Conservation (phyloP, 1,140 invertebrate genomes). For the Scaptomyza montana region DNA sequence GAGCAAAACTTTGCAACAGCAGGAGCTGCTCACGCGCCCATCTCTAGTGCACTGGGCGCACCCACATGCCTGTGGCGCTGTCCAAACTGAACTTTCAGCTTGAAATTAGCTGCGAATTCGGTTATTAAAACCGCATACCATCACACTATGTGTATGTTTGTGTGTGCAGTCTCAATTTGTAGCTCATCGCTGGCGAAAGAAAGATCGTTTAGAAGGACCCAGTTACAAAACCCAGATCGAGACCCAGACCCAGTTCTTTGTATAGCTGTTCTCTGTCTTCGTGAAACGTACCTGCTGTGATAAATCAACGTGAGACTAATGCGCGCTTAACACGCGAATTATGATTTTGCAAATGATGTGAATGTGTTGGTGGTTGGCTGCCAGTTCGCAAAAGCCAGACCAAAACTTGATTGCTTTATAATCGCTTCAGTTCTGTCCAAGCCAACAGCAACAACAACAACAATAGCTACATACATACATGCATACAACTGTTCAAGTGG, state of each 20-base stretch:
- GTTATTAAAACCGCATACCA: constrained; percentile 68
- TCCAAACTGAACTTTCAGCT: constrained; percentile 47
- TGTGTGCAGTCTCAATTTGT: constrained; percentile 40
- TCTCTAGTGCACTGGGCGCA: constrained; percentile 27
- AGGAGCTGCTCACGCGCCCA: constrained; percentile 18
- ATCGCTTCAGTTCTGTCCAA: constrained; percentile 53
- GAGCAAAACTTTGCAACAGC: background rate
- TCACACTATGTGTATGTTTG: constrained; percentile 13
- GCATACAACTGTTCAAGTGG: constrained; percentile 38
- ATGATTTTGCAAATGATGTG: constrained; percentile 82
- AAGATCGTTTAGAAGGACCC: constrained; percentile 40
- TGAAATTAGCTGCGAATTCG: constrained; percentile 72
- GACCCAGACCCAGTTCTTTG: constrained; percentile 67
- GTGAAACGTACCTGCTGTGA: constrained; percentile 65
- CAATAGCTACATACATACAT: background rate
- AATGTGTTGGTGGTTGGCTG: constrained; percentile 26
- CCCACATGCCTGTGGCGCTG: constrained; percentile 49
- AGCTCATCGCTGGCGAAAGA: background rate
- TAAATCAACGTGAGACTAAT: constrained; percentile 83
- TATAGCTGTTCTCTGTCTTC: constrained; percentile 29
- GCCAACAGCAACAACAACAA: constrained; percentile 5
- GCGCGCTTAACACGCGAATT: constrained; percentile 82
- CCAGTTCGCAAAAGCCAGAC: constrained; percentile 11
- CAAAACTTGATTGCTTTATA: constrained; percentile 75
- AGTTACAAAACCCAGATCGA: constrained; percentile 30